Evolutionary conservation across 2,888 invertebrate species (phyloP).

Genomic region (Zygothrica quintamaculata): DNA sequence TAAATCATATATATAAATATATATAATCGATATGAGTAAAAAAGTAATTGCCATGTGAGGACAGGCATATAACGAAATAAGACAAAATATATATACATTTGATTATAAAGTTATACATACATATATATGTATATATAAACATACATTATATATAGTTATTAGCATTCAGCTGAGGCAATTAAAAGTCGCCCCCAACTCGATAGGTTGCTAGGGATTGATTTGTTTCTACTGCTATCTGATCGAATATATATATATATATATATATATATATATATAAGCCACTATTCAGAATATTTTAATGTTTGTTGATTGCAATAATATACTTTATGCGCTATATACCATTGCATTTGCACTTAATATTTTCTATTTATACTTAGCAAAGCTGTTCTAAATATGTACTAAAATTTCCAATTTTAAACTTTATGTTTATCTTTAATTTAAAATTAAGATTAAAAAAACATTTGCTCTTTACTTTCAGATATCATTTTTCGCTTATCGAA

Average conservation of each 20-base stretch:
- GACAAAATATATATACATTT: too few species aligned
- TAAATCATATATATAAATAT: constrained; percentile 23
- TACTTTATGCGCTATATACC: too few species aligned
- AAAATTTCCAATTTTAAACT: neutral
- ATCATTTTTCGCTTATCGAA: constrained; percentile 82
- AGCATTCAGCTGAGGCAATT: constrained; percentile 37
- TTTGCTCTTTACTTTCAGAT: constrained; percentile 63
- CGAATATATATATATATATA: neutral
- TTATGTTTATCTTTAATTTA: too few species aligned
- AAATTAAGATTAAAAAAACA: too few species aligned
- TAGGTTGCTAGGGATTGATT: constrained; percentile 13
- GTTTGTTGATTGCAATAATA: neutral
- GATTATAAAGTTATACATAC: too few species aligned
- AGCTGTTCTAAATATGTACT: too few species aligned
- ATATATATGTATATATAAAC: too few species aligned
- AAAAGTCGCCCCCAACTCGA: constrained; percentile 40
- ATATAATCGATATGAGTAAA: neutral
- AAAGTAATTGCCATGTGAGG: constrained; percentile 40
- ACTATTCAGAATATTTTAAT: too few species aligned
- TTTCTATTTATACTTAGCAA: too few species aligned
- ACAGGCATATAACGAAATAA: constrained; percentile 44
- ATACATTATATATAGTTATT: too few species aligned
- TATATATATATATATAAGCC: neutral
- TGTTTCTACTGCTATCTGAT: constrained; percentile 2
- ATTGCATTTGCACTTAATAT: too few species aligned